Base-by-base conservation (phyloP, 1,140 invertebrate genomes). In the Coelopa frigida region DNA sequence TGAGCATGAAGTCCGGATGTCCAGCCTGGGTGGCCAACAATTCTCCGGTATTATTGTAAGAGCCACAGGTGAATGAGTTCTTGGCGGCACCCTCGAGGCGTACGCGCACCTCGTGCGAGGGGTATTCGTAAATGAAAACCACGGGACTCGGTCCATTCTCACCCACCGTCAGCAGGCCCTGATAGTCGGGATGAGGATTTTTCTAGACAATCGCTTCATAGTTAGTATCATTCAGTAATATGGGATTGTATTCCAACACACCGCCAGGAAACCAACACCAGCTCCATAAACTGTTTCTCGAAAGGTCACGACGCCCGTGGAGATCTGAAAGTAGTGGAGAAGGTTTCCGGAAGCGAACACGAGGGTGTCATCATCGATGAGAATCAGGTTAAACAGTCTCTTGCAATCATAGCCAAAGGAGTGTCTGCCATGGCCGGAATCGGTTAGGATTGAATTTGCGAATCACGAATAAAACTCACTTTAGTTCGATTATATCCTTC, bases 351-450 rank as follows among this genome's bases (percentile, higher is more conserved):
- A 83, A 1, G 79, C 76, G 74, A 85, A 93, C 10, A 85, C 73
- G 8, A 93, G 57, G 1, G 81, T 84, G 6, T 81, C 70, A 8
- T 80, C 71, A 63, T 90, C 85, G 31, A 84, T 73, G 0, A 84
- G 72, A 42, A 82, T 80, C 8, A 94, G 62, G 68, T 94, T 94
- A 54, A 83, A 87, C 38, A 82, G 75, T 51, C 80, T 85, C 48
- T 75, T 77, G 61, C 86, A 90, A 59, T 93, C 82, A 59, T 91
- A 93, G n/a, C 87, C 88, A 70, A 83, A 91, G 0, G 88, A 92
- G 73, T 87, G 73, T 70, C 85, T 88, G 35, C 1, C 39, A 46
- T 5, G 21, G 12, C n/a, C 7, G 12, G 12, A 12, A 20, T 29
- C 20, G 11, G 11, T 15, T n/a, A n/a, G n/a, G n/a, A n/a, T n/a